Evolutionary conservation across 2,797 vertebrate species (phyloP).

Genomic region (Hyperoplus lanceolatus): DNA sequence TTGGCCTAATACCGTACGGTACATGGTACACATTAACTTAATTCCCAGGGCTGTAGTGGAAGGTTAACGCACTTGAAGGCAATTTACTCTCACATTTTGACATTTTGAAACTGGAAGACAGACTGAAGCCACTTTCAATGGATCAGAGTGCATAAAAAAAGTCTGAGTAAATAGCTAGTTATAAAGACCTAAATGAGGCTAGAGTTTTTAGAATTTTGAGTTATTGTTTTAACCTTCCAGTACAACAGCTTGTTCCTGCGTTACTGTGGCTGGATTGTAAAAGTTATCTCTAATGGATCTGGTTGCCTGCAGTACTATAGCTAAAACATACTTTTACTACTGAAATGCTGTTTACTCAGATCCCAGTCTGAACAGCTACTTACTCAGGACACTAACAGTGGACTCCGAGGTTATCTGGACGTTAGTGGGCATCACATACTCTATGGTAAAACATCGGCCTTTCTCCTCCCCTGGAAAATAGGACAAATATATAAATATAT

Average conservation of each 20-base stretch:
- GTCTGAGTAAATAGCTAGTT: background rate
- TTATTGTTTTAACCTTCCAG: background rate
- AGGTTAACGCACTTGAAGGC: background rate
- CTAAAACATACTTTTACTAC: background rate
- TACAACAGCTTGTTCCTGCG: background rate
- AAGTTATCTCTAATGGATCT: background rate
- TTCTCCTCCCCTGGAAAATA: slow-evolving; percentile 90
- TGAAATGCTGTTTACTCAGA: background rate
- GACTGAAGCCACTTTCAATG: background rate
- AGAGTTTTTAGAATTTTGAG: background rate
- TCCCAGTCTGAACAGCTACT: slow-evolving; percentile 69
- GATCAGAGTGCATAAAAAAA: background rate
- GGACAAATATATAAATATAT: background rate
- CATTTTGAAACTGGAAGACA: background rate
- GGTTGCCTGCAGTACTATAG: background rate
- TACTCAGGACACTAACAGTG: slow-evolving; percentile 94
- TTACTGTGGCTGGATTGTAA: background rate
- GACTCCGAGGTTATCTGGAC: slow-evolving; percentile 95
- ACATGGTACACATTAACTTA: background rate
- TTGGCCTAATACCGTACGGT: background rate
- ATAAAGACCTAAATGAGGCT: background rate
- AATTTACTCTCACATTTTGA: background rate
- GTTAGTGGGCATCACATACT: slow-evolving; percentile 96
- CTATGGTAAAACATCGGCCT: slow-evolving; percentile 96
- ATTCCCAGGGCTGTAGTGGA: background rate